Evolutionary conservation across 2,113 vertebrate species (phyloP).

Genomic region (Leiothrix lutea): DNA sequence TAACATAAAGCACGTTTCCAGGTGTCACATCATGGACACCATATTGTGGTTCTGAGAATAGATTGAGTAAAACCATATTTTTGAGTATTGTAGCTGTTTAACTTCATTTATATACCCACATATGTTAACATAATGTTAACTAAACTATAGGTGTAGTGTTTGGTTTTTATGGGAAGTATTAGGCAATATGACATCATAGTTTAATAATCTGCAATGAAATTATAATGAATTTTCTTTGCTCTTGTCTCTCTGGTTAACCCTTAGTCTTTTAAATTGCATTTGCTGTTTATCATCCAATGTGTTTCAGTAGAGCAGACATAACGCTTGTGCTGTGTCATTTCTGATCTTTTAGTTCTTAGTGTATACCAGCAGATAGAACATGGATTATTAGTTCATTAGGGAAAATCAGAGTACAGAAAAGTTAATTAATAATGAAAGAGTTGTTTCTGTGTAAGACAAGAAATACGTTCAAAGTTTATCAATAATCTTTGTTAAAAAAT

Average conservation of each 20-base stretch:
- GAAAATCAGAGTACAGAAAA: conserved; percentile 32
- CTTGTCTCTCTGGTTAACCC: not conserved
- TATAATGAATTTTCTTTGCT: not conserved
- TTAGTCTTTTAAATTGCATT: not conserved
- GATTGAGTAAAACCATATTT: not conserved
- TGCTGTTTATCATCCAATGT: not conserved
- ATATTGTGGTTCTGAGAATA: not conserved
- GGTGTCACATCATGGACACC: not conserved
- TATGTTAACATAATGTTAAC: not conserved
- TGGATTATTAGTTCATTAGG: conserved; percentile 9
- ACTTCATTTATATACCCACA: not conserved
- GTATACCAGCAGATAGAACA: not conserved
- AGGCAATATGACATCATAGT: not conserved
- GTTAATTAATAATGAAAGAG: conserved; percentile 57
- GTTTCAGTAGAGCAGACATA: not conserved
- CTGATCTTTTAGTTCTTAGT: not conserved
- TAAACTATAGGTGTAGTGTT: not conserved
- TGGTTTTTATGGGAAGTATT: not conserved
- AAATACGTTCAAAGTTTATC: not conserved
- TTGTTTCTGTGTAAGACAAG: not conserved
- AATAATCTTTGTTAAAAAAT: conserved; percentile 54
- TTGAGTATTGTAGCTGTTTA: not conserved
- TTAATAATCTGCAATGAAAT: not conserved
- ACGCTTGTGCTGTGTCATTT: not conserved
- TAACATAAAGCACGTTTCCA: not conserved